Evolutionary conservation across 2,797 vertebrate genomes (phyloP), one percentile per base, ranked within the genome.

Genomic region (Hippocampus kuda): DNA sequence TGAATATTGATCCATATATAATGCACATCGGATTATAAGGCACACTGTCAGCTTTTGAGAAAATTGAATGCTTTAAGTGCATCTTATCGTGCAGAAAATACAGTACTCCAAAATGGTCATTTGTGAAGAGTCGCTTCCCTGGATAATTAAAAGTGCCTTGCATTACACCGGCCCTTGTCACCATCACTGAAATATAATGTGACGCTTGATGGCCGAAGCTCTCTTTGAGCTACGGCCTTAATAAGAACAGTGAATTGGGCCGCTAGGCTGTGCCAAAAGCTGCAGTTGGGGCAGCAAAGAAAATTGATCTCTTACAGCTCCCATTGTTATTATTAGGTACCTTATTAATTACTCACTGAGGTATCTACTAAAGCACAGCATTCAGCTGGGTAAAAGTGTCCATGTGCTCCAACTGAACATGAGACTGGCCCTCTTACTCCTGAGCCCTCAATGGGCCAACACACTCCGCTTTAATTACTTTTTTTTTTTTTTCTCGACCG

Each of bases 331-430:
- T 89, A 91, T 89, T 89, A 90, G 89, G 15, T 83, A 83, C 63
- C 67, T 84, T 87, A 90, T 88, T 89, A 91, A 91, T 91, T 90
- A 90, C 87, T 86, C 84, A 82, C 80, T 75, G 82, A 78, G 75
- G 79, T 87, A 84, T 89, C 82, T 91, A 87, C 88, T 89, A 86
- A 88, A 88, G 88, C 80, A 76, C 77, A 83, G 86, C 84, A 85
- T 86, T 84, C 87, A 89, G 86, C 88, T 85, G 85, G 84, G 83
- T 75, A 77, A 73, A n/a, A 13, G 64, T 44, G 59, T 78, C 75
- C 69, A 71, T 72, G 79, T 65, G 65, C 72, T 59, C 72, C 73
- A 65, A 42, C 71, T 65, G 77, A 78, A 75, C 69, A n/a, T 65
- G 72, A 69, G 68, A 72, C 79, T 72, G 79, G 78, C 79, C 76